These are phyloP conservation scores for Thymelicus sylvestris DNA, from an alignment of 2,888 invertebrate genomes.

Conservation along the genomic window DNA sequence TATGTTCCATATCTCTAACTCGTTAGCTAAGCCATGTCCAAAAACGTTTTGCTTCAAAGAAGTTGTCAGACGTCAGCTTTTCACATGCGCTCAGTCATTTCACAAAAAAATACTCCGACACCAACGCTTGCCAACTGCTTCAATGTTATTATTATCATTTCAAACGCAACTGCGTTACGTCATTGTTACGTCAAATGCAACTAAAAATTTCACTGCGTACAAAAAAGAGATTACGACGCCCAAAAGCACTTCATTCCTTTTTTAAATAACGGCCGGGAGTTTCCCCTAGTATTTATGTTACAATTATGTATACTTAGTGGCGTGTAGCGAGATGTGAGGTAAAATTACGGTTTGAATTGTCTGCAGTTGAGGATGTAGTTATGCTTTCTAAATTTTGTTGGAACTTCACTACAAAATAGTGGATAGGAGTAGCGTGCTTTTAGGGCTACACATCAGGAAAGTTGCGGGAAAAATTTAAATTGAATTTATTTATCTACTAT, in stretches of 20 bases:
- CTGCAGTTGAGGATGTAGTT: not conserved
- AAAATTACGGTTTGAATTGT: slow-evolving; percentile 6
- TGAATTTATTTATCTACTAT: too few species aligned
- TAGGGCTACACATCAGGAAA: not conserved
- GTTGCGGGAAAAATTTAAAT: not conserved
- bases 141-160: slow-evolving; percentile 71
- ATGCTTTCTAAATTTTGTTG: slow-evolving; percentile 16
- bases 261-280: slow-evolving; percentile 23
- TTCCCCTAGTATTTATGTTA: slow-evolving; percentile 26
- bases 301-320: slow-evolving; percentile 24
- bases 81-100: slow-evolving; percentile 30
- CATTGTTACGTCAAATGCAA: slow-evolving; percentile 42
- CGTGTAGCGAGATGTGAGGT: slow-evolving; percentile 4
- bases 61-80: slow-evolving; percentile 17
- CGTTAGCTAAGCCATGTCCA: too few species aligned
- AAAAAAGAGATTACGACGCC: slow-evolving; percentile 28
- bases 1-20: too few species aligned
- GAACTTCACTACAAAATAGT: not conserved
- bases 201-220: slow-evolving; percentile 34
- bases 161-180: slow-evolving; percentile 54
- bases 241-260: slow-evolving; percentile 32
- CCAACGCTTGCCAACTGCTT: slow-evolving; percentile 71
- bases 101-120: slow-evolving; percentile 39
- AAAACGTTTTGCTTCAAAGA: too few species aligned
- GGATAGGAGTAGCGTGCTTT: not conserved